Percentiles rank a stretch among this genome's conserved stretches.
phyloP scores from a whole-genome alignment of 2,113 vertebrate species.

The Zingel zingel region DNA sequence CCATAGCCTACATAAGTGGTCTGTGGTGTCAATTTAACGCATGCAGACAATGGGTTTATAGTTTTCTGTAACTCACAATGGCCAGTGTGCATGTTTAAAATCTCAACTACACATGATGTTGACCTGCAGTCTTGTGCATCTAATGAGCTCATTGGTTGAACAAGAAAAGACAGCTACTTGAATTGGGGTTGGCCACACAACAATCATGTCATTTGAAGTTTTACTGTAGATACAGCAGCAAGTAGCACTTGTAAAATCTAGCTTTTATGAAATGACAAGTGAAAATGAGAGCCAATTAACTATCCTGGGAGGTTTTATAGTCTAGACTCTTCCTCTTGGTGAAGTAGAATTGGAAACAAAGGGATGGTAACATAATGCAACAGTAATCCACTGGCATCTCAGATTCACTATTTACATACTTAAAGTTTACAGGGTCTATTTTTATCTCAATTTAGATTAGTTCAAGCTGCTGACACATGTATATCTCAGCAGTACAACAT shows the following conservation, averaged over 20 bases:
- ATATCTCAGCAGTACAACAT: constrained; percentile 7
- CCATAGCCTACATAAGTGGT: no score
- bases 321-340: neutral
- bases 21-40: no score
- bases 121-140: neutral
- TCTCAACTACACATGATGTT: neutral
- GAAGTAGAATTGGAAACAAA: neutral
- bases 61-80: neutral
- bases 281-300: neutral
- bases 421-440: neutral
- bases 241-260: neutral
- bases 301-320: neutral
- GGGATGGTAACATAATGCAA: neutral
- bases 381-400: neutral
- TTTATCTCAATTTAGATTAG: neutral
- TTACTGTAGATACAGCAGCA: neutral
- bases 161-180: neutral
- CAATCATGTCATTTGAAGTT: neutral
- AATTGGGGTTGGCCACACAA: neutral
- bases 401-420: neutral
- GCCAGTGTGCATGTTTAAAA: neutral
- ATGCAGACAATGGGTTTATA: neutral
- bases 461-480: neutral
- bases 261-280: neutral
- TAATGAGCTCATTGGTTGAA: neutral